Percentiles rank a stretch among this genome's conserved stretches.
Evolutionary conservation across 2,113 vertebrate species (phyloP).

Genomic region (Aythya baeri): DNA sequence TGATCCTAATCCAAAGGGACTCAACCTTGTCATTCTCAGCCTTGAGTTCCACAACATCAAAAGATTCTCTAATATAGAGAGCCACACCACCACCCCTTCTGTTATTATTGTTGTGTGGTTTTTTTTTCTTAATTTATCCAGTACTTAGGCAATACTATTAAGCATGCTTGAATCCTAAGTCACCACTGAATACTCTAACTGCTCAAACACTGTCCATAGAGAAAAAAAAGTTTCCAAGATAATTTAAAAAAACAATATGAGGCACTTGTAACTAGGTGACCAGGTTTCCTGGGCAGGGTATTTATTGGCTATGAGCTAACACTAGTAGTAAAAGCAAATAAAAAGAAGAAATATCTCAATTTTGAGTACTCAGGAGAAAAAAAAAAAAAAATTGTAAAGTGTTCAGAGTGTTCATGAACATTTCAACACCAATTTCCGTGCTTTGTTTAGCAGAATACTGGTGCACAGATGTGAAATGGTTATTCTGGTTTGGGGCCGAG

Average conservation of each 20-base stretch:
- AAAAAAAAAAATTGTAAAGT: not conserved
- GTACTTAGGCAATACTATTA: not conserved
- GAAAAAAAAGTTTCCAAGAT: not conserved
- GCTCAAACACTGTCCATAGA: not conserved
- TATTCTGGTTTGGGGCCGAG: slow-evolving; percentile 12
- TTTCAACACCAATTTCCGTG: not conserved
- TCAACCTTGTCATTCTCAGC: too few species aligned
- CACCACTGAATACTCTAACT: not conserved
- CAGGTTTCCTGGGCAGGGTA: not conserved
- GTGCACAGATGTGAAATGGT: slow-evolving; percentile 42
- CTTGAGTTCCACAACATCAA: too few species aligned
- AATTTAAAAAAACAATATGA: not conserved
- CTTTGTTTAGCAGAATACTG: slow-evolving; percentile 29
- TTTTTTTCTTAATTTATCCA: not conserved
- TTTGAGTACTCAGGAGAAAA: not conserved
- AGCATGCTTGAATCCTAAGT: not conserved
- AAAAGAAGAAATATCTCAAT: not conserved
- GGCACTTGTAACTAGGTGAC: not conserved
- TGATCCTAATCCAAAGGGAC: too few species aligned
- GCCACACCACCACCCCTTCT: too few species aligned
- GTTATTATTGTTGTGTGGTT: too few species aligned
- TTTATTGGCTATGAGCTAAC: not conserved
- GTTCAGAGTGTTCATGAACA: not conserved
- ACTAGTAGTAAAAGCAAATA: not conserved
- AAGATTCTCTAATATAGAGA: too few species aligned